Evolutionary conservation across 2,888 invertebrate genomes (phyloP).

Genomic region (Heliconius sara): DNA sequence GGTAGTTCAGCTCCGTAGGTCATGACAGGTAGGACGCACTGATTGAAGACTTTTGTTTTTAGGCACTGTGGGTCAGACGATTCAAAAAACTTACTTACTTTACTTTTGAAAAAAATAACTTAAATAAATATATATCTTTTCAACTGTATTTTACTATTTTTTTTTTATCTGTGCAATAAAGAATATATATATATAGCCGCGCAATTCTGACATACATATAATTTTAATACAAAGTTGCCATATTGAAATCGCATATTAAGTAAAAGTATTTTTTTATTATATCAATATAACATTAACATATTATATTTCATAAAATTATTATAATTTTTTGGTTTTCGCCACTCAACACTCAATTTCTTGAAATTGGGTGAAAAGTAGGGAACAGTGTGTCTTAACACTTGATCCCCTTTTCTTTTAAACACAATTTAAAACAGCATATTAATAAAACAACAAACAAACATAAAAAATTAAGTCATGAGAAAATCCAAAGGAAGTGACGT

Average conservation of each 20-base stretch:
- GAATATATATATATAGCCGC: not conserved
- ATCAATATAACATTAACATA: too few species aligned
- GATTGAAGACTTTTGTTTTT: too few species aligned
- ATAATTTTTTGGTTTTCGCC: not conserved
- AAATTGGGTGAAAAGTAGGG: not conserved
- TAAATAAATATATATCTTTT: not conserved
- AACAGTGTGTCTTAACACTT: not conserved
- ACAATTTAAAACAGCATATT: not conserved
- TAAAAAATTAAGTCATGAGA: slow-evolving; percentile 36
- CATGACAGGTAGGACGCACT: too few species aligned
- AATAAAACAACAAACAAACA: not conserved
- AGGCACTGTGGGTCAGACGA: too few species aligned
- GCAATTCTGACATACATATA: not conserved
- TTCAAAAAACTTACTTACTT: too few species aligned
- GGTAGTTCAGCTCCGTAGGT: too few species aligned
- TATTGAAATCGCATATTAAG: too few species aligned
- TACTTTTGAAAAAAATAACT: not conserved
- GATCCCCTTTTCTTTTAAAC: not conserved
- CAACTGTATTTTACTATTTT: too few species aligned
- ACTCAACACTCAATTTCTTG: not conserved
- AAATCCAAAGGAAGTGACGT: slow-evolving; percentile 51
- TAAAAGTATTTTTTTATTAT: too few species aligned
- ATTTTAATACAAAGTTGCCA: not conserved
- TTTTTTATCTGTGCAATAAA: too few species aligned
- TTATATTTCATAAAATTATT: not conserved